Evolutionary conservation across 1,140 invertebrate genomes (phyloP).

Genomic region (Lasioglossum baleicum): DNA sequence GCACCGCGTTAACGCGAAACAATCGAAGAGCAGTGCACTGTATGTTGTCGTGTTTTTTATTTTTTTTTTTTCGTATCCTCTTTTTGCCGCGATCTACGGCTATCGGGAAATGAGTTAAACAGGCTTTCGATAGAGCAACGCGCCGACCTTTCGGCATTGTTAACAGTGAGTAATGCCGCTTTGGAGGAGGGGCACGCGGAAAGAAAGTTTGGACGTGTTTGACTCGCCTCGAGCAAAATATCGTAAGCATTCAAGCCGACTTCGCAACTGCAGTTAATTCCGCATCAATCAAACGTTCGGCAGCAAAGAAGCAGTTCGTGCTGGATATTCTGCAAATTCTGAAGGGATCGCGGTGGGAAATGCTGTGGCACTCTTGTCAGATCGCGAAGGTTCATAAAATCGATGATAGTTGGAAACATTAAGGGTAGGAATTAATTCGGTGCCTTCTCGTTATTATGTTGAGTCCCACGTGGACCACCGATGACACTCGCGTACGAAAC

Average conservation of each 20-base stretch:
- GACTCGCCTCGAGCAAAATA: neutral
- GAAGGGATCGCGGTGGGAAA: too few relatives aligned
- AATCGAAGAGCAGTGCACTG: neutral
- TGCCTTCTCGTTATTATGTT: too few relatives aligned
- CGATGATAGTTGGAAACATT: too few relatives aligned
- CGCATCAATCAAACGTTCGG: constrained; percentile 20
- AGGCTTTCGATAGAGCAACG: neutral
- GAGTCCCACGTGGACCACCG: too few relatives aligned
- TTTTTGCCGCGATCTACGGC: too few relatives aligned
- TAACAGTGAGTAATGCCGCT: neutral
- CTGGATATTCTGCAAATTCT: too few relatives aligned
- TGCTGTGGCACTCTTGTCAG: too few relatives aligned
- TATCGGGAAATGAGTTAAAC: neutral
- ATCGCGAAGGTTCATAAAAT: too few relatives aligned
- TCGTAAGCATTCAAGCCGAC: neutral
- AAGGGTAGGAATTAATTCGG: too few relatives aligned
- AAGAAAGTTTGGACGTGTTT: neutral
- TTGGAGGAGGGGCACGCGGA: neutral
- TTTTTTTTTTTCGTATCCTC: too few relatives aligned
- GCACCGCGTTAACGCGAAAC: neutral
- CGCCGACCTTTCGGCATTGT: neutral
- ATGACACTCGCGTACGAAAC: too few relatives aligned
- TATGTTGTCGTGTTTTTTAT: neutral
- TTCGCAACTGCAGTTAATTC: constrained; percentile 18
- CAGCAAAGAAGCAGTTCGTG: neutral